phyloP scores from a whole-genome alignment of 2,888 invertebrate species.

The Brachyopa scutellaris region DNA sequence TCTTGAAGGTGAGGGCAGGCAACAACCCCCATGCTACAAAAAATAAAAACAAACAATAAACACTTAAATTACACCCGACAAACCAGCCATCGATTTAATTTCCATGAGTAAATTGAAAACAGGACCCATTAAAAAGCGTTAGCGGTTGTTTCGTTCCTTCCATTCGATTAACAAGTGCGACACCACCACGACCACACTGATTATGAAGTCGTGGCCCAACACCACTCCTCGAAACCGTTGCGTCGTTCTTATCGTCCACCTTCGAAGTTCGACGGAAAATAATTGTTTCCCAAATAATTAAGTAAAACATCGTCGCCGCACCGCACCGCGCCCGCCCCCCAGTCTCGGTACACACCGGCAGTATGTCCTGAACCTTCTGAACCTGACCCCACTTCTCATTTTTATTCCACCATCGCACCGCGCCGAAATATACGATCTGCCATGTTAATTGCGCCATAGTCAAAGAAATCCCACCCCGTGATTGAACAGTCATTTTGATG shows the following conservation, averaged over 20 bases:
- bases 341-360: slow-evolving; percentile 42
- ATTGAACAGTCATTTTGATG: slow-evolving; percentile 73
- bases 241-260: slow-evolving; percentile 10
- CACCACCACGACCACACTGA: slow-evolving; percentile 59
- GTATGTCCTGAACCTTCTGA: neutral
- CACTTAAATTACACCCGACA: slow-evolving; percentile 52
- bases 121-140: slow-evolving; percentile 57
- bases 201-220: slow-evolving; percentile 45
- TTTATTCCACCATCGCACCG: neutral
- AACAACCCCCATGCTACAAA: neutral
- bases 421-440: slow-evolving; percentile 48
- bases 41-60: slow-evolving; percentile 36
- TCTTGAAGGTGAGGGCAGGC: too few species aligned
- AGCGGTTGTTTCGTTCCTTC: slow-evolving; percentile 58
- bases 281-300: slow-evolving; percentile 72
- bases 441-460: slow-evolving; percentile 72
- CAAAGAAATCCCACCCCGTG: slow-evolving; percentile 67
- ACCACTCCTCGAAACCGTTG: neutral
- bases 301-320: slow-evolving; percentile 57
- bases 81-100: slow-evolving; percentile 60
- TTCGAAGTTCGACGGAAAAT: slow-evolving; percentile 65
- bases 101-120: slow-evolving; percentile 53
- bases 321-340: too few species aligned
- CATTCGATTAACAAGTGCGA: slow-evolving; percentile 52
- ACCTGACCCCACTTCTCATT: too few species aligned